A percentile compares a stretch with the other conserved stretches of the same genome.
Evolutionary conservation across 1,140 invertebrate genomes (phyloP).

Genomic region (Leptinotarsa texana): DNA sequence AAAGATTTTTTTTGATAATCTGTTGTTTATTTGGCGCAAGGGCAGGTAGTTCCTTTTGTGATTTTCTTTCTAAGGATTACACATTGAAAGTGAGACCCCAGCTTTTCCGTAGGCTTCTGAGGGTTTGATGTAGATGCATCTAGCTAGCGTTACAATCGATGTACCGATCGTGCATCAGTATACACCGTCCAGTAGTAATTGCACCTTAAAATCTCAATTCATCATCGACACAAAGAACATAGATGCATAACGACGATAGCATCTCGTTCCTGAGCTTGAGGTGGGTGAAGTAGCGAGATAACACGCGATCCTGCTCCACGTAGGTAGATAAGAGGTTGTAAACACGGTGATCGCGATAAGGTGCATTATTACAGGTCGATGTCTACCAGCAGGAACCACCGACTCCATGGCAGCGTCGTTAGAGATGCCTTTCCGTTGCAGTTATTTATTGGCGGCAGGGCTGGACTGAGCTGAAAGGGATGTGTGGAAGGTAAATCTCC

Average conservation of each 20-base stretch:
- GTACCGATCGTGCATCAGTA: no score
- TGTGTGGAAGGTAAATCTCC: no score
- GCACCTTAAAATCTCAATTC: conserved; percentile 1
- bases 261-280: conserved; percentile 17
- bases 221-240: conserved; percentile 26
- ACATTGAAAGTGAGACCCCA: no score
- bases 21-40: no score
- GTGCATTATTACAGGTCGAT: conserved; percentile 27
- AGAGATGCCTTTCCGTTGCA: neutral
- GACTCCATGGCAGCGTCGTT: neutral
- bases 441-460: neutral
- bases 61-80: no score
- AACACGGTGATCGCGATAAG: conserved; percentile 42
- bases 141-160: no score
- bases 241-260: conserved; percentile 13
- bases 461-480: no score
- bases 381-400: conserved; percentile 10
- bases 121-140: no score
- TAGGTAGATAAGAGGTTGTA: conserved; percentile 43
- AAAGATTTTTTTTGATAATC: no score
- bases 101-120: no score
- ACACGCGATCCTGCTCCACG: conserved; percentile 32
- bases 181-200: neutral
- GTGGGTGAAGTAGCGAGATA: conserved; percentile 26
- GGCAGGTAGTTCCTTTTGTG: no score